A percentile compares a stretch with the other conserved stretches of the same genome.
These are phyloP conservation scores for Melanerpes aurifrons DNA, from an alignment of 2,113 vertebrate species.

Conservation along the genomic window DNA sequence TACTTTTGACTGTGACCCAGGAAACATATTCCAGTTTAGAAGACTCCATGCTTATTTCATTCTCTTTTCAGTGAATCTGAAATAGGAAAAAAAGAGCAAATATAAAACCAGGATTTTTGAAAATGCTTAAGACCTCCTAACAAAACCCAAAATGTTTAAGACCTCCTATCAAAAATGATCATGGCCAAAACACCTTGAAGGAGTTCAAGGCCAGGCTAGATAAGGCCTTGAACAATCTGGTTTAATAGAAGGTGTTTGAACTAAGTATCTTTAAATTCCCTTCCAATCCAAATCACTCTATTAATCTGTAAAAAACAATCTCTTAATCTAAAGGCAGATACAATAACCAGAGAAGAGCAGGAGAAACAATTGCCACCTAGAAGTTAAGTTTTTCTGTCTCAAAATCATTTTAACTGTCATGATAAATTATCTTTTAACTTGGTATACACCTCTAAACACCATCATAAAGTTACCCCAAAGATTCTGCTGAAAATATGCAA, in stretches of 20 bases:
- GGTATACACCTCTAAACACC: background rate
- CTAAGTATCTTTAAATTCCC: too few relatives aligned
- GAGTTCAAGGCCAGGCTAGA: too few relatives aligned
- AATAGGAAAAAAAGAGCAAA: background rate
- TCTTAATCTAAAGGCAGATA: background rate
- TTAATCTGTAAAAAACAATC: background rate
- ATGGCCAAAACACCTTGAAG: background rate
- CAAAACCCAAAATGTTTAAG: background rate
- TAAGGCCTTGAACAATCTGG: too few relatives aligned
- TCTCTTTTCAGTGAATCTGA: constrained; percentile 56
- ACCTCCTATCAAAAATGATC: background rate
- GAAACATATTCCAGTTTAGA: constrained; percentile 42
- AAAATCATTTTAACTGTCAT: background rate
- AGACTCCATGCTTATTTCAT: constrained; percentile 33
- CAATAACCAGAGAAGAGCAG: background rate
- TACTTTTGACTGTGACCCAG: constrained; percentile 8
- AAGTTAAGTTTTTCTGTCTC: background rate
- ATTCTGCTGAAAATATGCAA: background rate
- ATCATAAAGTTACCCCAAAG: background rate
- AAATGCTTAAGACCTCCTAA: background rate
- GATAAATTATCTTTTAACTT: background rate
- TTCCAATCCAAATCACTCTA: too few relatives aligned
- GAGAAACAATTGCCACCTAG: background rate
- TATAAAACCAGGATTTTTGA: background rate
- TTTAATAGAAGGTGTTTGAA: too few relatives aligned